phyloP scores from a whole-genome alignment of 2,797 vertebrate genomes.

The Eurystomus glaucurus region DNA sequence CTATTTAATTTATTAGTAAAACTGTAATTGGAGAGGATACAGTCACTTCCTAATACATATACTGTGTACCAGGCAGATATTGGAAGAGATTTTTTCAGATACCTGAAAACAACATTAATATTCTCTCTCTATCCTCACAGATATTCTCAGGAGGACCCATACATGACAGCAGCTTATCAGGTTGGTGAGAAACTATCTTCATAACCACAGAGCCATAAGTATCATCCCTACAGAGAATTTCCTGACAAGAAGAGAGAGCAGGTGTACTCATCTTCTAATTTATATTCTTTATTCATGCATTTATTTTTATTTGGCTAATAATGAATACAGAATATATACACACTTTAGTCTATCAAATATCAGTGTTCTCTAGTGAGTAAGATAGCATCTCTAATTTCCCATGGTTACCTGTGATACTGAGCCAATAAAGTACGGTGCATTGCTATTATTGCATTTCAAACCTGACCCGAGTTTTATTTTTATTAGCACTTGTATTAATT shows the following conservation, averaged over 20 bases:
- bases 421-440: not conserved
- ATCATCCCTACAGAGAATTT: not conserved
- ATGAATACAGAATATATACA: not conserved
- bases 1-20: not conserved
- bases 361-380: not conserved
- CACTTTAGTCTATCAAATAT: not conserved
- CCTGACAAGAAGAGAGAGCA: not conserved
- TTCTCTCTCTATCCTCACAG: not conserved
- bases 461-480: not conserved
- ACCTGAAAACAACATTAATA: not conserved
- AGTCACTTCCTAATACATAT: not conserved
- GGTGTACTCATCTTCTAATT: not conserved
- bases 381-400: slow-evolving; percentile 37
- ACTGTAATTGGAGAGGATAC: not conserved
- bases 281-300: not conserved
- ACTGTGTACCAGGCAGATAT: not conserved
- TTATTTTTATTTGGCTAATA: not conserved
- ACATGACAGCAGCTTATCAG: slow-evolving; percentile 9
- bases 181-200: slow-evolving; percentile 13
- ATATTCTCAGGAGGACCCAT: slow-evolving; percentile 16
- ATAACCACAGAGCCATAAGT: not conserved
- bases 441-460: slow-evolving; percentile 20
- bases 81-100: not conserved
- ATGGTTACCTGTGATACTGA: not conserved
- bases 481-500: slow-evolving; percentile 18